phyloP scores from a whole-genome alignment of 2,888 invertebrate genomes.

The Caenorhabditis sp. region DNA sequence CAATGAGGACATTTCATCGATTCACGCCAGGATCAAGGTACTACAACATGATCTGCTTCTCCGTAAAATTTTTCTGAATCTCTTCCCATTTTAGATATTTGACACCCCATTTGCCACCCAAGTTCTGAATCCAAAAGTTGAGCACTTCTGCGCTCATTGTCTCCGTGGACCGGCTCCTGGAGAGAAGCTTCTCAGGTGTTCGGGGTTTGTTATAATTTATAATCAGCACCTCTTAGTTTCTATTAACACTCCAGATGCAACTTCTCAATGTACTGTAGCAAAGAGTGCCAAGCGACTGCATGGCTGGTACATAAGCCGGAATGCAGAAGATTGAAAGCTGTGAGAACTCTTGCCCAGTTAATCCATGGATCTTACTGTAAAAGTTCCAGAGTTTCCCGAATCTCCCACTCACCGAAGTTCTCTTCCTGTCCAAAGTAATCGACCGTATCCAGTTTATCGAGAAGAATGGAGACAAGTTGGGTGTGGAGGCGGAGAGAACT shows the following conservation, averaged over 20 bases:
- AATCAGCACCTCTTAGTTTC: too few species aligned
- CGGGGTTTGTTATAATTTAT: constrained; percentile 48
- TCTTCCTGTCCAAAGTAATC: constrained; percentile 79
- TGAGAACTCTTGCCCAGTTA: too few species aligned
- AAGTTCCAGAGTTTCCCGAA: constrained; percentile 78
- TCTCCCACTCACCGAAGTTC: constrained; percentile 81
- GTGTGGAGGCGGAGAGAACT: constrained; percentile 76
- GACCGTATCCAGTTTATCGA: constrained; percentile 78
- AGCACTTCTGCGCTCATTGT: constrained; percentile 79
- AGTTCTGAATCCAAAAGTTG: constrained; percentile 73
- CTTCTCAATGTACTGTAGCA: constrained; percentile 77
- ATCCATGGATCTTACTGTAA: constrained; percentile 3
- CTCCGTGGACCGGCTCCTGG: constrained; percentile 71
- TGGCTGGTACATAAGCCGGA: constrained; percentile 79
- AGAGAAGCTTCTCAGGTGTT: constrained; percentile 76
- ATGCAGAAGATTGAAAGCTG: constrained; percentile 77
- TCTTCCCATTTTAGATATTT: constrained; percentile 70
- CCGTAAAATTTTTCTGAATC: constrained; percentile 69
- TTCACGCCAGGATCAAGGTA: constrained; percentile 71
- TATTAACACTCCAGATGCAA: constrained; percentile 54
- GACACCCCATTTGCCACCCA: constrained; percentile 80
- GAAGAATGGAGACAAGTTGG: constrained; percentile 77
- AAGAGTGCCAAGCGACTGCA: constrained; percentile 78
- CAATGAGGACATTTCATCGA: constrained; percentile 66
- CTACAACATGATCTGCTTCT: not conserved